Evolutionary conservation across 2,797 vertebrate species (phyloP).

Genomic region (Melanotaenia boesemani): DNA sequence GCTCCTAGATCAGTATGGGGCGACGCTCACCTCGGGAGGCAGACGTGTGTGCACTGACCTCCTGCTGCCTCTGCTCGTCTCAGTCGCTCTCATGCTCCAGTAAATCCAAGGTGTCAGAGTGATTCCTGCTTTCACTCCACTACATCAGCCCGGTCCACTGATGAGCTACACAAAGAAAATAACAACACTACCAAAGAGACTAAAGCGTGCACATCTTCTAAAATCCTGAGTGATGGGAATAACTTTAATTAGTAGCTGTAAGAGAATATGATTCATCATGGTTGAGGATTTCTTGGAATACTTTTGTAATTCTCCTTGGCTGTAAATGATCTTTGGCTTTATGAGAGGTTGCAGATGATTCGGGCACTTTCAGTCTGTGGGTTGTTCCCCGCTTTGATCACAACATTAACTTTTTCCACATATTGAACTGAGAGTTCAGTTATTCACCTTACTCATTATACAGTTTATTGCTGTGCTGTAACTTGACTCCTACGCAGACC

Average conservation of each 20-base stretch:
- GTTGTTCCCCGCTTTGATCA: slow-evolving; percentile 31
- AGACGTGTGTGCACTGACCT: slow-evolving; percentile 22
- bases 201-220: slow-evolving; percentile 4
- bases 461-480: slow-evolving; percentile 29
- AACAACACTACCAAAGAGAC: background rate
- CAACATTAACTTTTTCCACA: slow-evolving; percentile 48
- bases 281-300: slow-evolving; percentile 34
- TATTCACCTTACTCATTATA: slow-evolving; percentile 58
- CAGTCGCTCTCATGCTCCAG: slow-evolving; percentile 35
- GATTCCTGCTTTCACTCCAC: slow-evolving; percentile 32
- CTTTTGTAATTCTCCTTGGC: slow-evolving; percentile 40
- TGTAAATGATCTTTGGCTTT: slow-evolving; percentile 26
- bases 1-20: slow-evolving; percentile 82
- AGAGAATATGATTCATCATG: slow-evolving; percentile 5
- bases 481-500: slow-evolving; percentile 27
- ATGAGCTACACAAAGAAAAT: slow-evolving; percentile 7
- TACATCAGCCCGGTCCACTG: slow-evolving; percentile 9
- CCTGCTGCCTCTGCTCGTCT: slow-evolving; percentile 64
- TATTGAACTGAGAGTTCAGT: slow-evolving; percentile 51
- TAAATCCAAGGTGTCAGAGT: slow-evolving; percentile 56
- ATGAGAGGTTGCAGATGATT: slow-evolving; percentile 37
- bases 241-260: slow-evolving; percentile 11
- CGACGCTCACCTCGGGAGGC: slow-evolving; percentile 74
- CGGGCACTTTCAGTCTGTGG: slow-evolving; percentile 10
- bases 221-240: slow-evolving; percentile 20